phyloP scores from a whole-genome alignment of 2,888 invertebrate genomes.

The Papilio elwesi region DNA sequence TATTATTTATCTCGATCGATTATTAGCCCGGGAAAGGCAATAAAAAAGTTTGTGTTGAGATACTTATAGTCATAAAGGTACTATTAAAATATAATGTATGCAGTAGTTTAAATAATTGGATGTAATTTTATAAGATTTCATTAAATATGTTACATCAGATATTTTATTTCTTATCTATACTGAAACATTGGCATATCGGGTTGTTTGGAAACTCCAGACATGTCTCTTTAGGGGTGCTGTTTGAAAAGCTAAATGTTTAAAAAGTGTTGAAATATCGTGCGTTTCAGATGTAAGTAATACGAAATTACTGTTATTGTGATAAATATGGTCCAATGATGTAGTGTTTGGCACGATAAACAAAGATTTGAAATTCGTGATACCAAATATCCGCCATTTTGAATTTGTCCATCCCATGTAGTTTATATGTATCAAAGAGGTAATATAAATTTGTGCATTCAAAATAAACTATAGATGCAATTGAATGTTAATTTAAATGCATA shows the following conservation, averaged over 20 bases:
- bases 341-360: background rate
- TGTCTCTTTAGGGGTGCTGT: background rate
- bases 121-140: background rate
- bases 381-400: conserved; percentile 6
- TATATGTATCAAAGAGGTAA: background rate
- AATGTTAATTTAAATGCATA: no score
- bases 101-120: no score
- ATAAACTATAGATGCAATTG: background rate
- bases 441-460: background rate
- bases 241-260: background rate
- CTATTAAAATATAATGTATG: no score
- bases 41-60: no score
- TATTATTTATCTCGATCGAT: no score
- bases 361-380: background rate
- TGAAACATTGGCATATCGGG: conserved; percentile 3
- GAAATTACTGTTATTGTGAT: background rate
- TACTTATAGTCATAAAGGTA: no score
- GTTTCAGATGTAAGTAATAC: background rate
- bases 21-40: no score
- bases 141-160: background rate
- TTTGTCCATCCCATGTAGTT: background rate
- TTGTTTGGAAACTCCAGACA: background rate
- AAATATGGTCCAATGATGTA: background rate
- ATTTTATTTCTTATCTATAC: background rate
- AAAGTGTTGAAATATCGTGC: conserved; percentile 1